phyloP scores from a whole-genome alignment of 1,140 invertebrate species.

The Drosophila rhopaloa region DNA sequence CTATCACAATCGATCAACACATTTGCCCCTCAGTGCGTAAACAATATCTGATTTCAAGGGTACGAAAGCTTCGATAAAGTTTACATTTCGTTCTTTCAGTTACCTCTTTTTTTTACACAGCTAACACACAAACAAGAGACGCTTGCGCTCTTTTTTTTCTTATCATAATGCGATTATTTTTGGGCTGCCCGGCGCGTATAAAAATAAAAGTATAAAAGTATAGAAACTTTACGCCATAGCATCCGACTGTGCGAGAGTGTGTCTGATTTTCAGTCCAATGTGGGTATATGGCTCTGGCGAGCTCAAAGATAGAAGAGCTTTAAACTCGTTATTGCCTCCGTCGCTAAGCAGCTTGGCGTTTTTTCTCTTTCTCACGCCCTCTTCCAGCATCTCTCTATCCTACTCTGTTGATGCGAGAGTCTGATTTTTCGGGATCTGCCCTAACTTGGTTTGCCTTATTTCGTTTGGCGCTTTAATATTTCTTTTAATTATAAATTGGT shows the following conservation, averaged over 20 bases:
- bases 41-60: constrained; percentile 15
- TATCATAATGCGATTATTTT: constrained; percentile 78
- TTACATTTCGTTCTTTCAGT: not conserved
- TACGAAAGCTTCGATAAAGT: constrained; percentile 17
- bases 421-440: constrained; percentile 16
- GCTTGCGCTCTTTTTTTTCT: constrained; percentile 49
- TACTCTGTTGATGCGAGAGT: constrained; percentile 14
- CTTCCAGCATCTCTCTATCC: constrained; percentile 15
- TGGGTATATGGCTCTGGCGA: constrained; percentile 17
- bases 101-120: constrained; percentile 37
- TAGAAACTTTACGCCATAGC: constrained; percentile 63
- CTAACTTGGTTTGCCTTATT: constrained; percentile 30
- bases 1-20: constrained; percentile 5
- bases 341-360: constrained; percentile 58
- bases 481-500: constrained; percentile 71
- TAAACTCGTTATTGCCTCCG: constrained; percentile 72
- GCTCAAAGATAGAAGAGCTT: constrained; percentile 68
- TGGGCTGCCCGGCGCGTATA: constrained; percentile 47
- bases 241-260: constrained; percentile 16
- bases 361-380: constrained; percentile 10
- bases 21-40: no score
- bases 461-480: constrained; percentile 43
- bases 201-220: constrained; percentile 66
- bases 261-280: constrained; percentile 12
- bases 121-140: constrained; percentile 13